Evolutionary conservation across 2,888 invertebrate genomes (phyloP).

Genomic region (Tiphia femorata): DNA sequence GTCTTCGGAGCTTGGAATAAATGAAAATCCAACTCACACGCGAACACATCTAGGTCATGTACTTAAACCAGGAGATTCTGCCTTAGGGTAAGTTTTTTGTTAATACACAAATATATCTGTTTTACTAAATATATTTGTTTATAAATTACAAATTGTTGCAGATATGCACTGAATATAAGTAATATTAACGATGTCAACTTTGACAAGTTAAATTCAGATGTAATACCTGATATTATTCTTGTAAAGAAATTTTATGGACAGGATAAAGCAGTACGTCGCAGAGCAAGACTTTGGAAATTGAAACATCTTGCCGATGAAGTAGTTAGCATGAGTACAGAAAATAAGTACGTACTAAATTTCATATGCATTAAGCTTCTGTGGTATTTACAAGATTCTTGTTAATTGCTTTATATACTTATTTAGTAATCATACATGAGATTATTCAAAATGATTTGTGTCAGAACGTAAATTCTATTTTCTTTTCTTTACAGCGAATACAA

Average conservation of each 20-base stretch:
- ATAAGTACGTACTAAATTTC: slow-evolving; percentile 69
- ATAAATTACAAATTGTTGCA: slow-evolving; percentile 61
- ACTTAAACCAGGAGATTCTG: slow-evolving; percentile 92
- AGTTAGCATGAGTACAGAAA: slow-evolving; percentile 74
- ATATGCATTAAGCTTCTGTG: not conserved
- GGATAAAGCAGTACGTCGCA: slow-evolving; percentile 79
- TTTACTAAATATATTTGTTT: not conserved
- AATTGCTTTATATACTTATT: too few relatives aligned
- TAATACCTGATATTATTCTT: slow-evolving; percentile 91
- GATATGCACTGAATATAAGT: slow-evolving; percentile 89
- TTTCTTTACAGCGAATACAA: slow-evolving; percentile 81
- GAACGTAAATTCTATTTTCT: not conserved
- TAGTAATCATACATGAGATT: not conserved
- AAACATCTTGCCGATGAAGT: slow-evolving; percentile 84
- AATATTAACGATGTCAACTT: slow-evolving; percentile 93
- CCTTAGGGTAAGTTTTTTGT: slow-evolving; percentile 79
- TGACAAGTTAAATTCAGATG: slow-evolving; percentile 80
- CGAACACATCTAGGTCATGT: slow-evolving; percentile 95
- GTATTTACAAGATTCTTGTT: not conserved
- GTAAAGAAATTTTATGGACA: slow-evolving; percentile 89
- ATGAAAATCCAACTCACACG: slow-evolving; percentile 85
- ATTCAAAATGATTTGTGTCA: not conserved
- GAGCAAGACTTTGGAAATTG: slow-evolving; percentile 90
- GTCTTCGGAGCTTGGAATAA: slow-evolving; percentile 86
- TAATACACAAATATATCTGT: slow-evolving; percentile 10